phyloP scores from a whole-genome alignment of 2,797 vertebrate species.

The Dryobates pubescens region DNA sequence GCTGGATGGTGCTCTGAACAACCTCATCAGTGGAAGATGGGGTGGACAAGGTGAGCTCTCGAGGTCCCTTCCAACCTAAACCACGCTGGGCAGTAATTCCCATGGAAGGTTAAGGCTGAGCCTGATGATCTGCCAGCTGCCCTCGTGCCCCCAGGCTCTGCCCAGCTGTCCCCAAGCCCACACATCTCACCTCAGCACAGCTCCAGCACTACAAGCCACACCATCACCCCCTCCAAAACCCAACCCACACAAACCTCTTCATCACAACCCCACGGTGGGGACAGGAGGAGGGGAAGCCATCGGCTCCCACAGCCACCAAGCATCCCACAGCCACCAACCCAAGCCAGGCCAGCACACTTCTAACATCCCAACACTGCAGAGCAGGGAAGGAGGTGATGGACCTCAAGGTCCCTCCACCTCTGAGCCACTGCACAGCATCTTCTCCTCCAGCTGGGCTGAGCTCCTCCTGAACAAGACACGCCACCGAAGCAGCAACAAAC shows the following conservation, averaged over 20 bases:
- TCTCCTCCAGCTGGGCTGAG: not conserved
- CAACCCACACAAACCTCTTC: fast-evolving
- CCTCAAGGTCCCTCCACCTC: not conserved
- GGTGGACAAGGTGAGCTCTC: not conserved
- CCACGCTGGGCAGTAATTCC: not conserved
- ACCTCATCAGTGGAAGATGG: fast-evolving
- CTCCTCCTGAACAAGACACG: fast-evolving
- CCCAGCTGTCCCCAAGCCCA: not conserved
- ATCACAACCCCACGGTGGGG: fast-evolving
- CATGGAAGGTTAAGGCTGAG: not conserved
- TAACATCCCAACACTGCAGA: fast-evolving
- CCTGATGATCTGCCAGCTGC: fast-evolving
- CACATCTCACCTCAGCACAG: fast-evolving
- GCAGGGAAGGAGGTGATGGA: not conserved
- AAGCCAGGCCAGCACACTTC: too few relatives aligned
- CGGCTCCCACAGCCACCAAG: not conserved
- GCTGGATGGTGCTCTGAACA: fast-evolving
- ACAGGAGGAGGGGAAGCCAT: not conserved
- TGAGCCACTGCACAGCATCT: not conserved
- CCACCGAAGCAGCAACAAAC: fast-evolving
- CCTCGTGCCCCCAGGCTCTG: fast-evolving
- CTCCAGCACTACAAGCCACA: fast-evolving
- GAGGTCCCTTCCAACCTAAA: not conserved
- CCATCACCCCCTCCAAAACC: not conserved
- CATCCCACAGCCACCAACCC: not conserved